Percentiles rank a stretch among this genome's conserved stretches.
phyloP scores from a whole-genome alignment of 1,140 invertebrate genomes.

The Tetragonula clypearis region DNA sequence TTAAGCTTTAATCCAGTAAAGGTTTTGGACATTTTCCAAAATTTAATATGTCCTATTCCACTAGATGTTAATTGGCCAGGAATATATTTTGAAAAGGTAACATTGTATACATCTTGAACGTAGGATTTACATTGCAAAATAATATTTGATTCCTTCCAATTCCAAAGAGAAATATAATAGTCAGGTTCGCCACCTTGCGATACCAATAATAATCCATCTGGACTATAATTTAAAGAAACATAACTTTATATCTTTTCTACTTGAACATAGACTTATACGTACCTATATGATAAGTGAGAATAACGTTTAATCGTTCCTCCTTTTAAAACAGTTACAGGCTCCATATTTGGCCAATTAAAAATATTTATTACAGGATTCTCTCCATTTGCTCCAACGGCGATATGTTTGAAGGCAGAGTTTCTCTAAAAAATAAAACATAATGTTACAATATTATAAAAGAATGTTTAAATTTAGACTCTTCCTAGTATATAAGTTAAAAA shows the following conservation, averaged over 20 bases:
- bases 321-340: constrained; percentile 87
- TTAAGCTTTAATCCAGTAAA: constrained; percentile 95
- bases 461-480: not conserved
- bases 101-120: constrained; percentile 89
- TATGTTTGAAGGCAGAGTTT: constrained; percentile 87
- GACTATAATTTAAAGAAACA: constrained; percentile 80
- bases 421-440: constrained; percentile 80
- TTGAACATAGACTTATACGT: constrained; percentile 27
- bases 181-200: constrained; percentile 93
- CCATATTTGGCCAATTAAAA: constrained; percentile 90
- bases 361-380: constrained; percentile 88
- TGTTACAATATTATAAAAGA: not conserved
- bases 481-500: not conserved
- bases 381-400: constrained; percentile 91
- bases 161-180: constrained; percentile 93
- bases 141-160: constrained; percentile 89
- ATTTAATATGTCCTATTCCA: constrained; percentile 92
- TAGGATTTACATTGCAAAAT: constrained; percentile 90
- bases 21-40: constrained; percentile 95
- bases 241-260: not conserved
- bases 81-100: constrained; percentile 90
- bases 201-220: constrained; percentile 89
- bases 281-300: constrained; percentile 90
- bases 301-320: constrained; percentile 89
- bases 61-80: constrained; percentile 89